phyloP scores from a whole-genome alignment of 2,888 invertebrate species.

The Eupithecia inturbata region DNA sequence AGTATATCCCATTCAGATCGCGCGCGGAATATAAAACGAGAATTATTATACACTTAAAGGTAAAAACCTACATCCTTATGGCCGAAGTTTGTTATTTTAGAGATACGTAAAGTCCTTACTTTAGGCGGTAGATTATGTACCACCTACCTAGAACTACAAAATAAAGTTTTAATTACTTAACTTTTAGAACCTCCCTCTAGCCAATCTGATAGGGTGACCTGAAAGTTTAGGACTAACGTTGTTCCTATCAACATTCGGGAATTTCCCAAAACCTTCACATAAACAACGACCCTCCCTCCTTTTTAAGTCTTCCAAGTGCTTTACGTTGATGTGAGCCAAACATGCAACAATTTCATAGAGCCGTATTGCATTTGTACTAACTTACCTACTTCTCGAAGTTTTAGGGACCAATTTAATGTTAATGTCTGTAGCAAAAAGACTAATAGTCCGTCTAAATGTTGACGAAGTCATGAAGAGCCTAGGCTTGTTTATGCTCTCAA shows the following conservation, averaged over 20 bases:
- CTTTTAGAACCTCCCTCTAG: not conserved
- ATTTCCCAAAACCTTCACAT: not conserved
- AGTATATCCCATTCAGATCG: not conserved
- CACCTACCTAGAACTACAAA: not conserved
- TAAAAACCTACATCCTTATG: not conserved
- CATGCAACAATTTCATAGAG: not conserved
- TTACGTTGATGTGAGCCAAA: not conserved
- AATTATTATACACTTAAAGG: not conserved
- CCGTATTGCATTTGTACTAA: not conserved
- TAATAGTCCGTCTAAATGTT: not conserved
- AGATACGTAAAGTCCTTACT: not conserved
- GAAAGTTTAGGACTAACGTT: not conserved
- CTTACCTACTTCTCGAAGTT: not conserved
- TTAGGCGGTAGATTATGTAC: no score
- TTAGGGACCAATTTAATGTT: not conserved
- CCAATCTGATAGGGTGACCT: not conserved
- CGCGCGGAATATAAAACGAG: not conserved
- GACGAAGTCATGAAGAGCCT: not conserved
- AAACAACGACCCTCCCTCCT: not conserved
- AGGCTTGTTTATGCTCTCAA: not conserved
- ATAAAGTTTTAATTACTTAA: not conserved
- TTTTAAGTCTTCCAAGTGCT: not conserved
- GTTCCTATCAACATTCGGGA: not conserved
- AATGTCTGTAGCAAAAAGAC: not conserved
- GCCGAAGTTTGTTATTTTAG: not conserved